Base-by-base conservation (phyloP, 2,113 vertebrate species). In the Petrocephalus microphthalmus region DNA sequence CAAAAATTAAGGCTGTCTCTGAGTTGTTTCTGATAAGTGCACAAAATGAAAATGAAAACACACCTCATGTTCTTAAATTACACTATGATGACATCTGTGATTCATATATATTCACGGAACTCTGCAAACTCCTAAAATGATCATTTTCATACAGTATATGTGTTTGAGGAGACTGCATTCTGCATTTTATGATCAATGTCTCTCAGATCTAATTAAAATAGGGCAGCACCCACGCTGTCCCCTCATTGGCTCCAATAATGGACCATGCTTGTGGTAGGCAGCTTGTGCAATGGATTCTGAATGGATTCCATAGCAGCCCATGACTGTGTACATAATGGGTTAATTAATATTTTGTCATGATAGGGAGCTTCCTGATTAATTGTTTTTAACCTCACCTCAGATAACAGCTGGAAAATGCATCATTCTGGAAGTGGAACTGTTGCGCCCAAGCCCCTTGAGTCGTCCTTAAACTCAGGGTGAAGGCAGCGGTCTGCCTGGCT, bases 351-450 rank as follows among this genome's bases (percentile, higher is more conserved):
- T 67, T 67, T 25, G 60, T 67, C n/a, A 67, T 10, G 22, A 42
- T 54, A 54, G 37, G n/a, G 54, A 22, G 85, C 54, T 54, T 57
- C 51, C 67, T 33, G 42, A 88, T 56, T 56, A 88, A 88, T 81
- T 29, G 20, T 15, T 88, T 56, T n/a, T 52, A 82, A 19, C 49
- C 87, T 22, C 84, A 37, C 15, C 84, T 54, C 52, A 10, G n/a
- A 56, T 85, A 53, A 85, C 53, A 54, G 29, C 37, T 2, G 15
- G 52, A 52, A 33, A 85, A 56, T 83, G 19, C 22, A 83, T 83
- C 42, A 83, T 84, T 84, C 47, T 6, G 13, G 82, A 84, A 49
- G 47, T 6, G 49, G 47, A 1, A 52, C 15, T 47, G 13, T 8
- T 51, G 22, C 3, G 4, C n/a, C 49, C 22, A 15, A 15, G 45